These are phyloP conservation scores for Plutomurus gul DNA, from an alignment of 1,140 invertebrate species.

Conservation along the genomic window DNA sequence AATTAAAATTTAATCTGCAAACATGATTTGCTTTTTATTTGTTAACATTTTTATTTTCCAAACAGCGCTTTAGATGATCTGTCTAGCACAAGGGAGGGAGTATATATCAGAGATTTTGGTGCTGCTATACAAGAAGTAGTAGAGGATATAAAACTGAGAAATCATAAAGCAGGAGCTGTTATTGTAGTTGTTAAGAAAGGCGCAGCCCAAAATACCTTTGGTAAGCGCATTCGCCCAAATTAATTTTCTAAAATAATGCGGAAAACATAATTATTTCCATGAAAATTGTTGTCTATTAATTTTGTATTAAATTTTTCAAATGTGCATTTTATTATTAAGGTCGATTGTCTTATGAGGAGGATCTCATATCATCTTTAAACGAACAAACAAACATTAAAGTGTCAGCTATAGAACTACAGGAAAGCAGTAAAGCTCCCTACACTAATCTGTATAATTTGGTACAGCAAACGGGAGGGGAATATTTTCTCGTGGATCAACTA, in stretches of 20 bases:
- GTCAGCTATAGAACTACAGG: constrained; percentile 28
- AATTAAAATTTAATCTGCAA: not conserved
- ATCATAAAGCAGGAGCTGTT: constrained; percentile 35
- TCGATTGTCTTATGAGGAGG: not conserved
- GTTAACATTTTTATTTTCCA: not conserved
- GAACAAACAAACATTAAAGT: constrained; percentile 28
- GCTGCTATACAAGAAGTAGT: constrained; percentile 32
- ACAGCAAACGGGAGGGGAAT: not conserved
- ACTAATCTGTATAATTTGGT: not conserved
- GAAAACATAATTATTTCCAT: too few relatives aligned
- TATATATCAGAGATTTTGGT: constrained; percentile 40
- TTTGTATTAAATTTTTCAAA: not conserved
- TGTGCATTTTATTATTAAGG: not conserved
- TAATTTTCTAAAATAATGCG: too few relatives aligned
- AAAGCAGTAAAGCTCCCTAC: not conserved
- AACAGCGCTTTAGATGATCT: not conserved
- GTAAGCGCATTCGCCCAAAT: too few relatives aligned
- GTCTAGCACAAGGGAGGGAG: constrained; percentile 8
- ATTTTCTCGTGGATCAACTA: not conserved
- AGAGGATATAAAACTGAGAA: constrained; percentile 20
- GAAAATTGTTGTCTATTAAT: too few relatives aligned
- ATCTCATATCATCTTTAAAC: constrained; percentile 20
- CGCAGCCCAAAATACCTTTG: constrained; percentile 19
- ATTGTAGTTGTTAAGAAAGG: constrained; percentile 37
- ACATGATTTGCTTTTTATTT: not conserved